Evolutionary conservation across 1,140 invertebrate genomes (phyloP).

Genomic region (Drusus annulatus): DNA sequence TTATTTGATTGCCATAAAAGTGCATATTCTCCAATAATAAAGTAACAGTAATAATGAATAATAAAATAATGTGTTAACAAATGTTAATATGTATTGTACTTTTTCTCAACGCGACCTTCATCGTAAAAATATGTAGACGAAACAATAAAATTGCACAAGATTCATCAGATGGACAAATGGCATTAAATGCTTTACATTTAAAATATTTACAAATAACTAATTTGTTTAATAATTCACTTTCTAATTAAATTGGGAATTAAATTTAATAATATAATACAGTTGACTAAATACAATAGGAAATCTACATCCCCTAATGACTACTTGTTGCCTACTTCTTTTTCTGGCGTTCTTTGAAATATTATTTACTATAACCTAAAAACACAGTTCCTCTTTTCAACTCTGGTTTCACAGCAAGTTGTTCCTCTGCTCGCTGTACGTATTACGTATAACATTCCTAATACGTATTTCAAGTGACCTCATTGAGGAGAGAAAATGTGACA

Average conservation of each 20-base stretch:
- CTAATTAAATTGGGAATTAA: constrained; percentile 30
- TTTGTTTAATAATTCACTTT: neutral
- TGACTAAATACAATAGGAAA: constrained; percentile 38
- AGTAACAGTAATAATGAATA: constrained; percentile 17
- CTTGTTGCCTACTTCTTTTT: constrained; percentile 10
- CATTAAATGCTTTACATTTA: constrained; percentile 48
- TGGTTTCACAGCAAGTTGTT: neutral
- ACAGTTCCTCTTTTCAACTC: neutral
- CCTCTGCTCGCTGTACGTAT: neutral
- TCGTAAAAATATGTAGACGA: neutral
- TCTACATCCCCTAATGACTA: constrained; percentile 29
- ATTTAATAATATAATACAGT: constrained; percentile 38
- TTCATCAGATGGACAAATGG: constrained; percentile 29
- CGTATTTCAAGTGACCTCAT: neutral
- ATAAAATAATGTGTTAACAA: constrained; percentile 30
- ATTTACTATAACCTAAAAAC: neutral
- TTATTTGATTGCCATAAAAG: constrained; percentile 31
- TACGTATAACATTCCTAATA: neutral
- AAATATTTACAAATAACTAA: constrained; percentile 34
- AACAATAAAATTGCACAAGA: constrained; percentile 48
- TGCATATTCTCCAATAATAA: constrained; percentile 22
- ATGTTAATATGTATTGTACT: neutral
- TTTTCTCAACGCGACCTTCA: neutral
- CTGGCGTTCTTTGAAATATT: too few species aligned
- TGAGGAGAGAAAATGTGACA: neutral